Evolutionary conservation across 2,888 invertebrate genomes (phyloP).

Genomic region (Philhelius pedissequus): DNA sequence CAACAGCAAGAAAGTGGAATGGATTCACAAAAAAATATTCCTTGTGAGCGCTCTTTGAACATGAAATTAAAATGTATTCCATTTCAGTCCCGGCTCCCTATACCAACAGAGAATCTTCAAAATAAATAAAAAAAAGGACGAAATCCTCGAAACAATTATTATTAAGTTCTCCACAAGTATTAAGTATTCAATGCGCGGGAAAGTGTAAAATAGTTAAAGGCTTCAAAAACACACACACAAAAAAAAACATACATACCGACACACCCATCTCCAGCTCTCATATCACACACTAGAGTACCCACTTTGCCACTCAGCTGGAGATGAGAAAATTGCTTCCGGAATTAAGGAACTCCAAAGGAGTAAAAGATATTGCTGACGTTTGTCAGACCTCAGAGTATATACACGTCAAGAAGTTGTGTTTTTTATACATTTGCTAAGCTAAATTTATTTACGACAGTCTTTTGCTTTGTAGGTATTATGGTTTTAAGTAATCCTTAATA

Average conservation of each 20-base stretch:
- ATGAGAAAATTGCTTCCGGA: constrained; percentile 8
- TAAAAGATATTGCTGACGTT: background rate
- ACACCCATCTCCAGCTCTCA: background rate
- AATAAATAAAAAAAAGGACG: background rate
- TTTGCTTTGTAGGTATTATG: background rate
- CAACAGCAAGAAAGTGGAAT: background rate
- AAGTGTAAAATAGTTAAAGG: background rate
- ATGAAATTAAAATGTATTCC: background rate
- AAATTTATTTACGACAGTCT: background rate
- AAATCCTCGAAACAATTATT: constrained; percentile 3
- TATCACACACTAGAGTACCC: background rate
- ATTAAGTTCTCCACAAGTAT: constrained; percentile 6
- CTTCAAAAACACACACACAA: no score
- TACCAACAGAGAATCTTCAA: background rate
- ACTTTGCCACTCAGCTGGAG: background rate
- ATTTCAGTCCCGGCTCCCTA: background rate
- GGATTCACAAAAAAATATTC: background rate
- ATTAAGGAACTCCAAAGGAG: background rate
- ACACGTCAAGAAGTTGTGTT: background rate
- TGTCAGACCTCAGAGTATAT: background rate
- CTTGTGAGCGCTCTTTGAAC: background rate
- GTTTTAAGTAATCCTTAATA: background rate
- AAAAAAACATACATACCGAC: background rate
- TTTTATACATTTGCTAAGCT: background rate
- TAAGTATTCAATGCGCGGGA: constrained; percentile 4